Evolutionary conservation across 2,888 invertebrate species (phyloP).

Genomic region (Tanypteryx hageni): DNA sequence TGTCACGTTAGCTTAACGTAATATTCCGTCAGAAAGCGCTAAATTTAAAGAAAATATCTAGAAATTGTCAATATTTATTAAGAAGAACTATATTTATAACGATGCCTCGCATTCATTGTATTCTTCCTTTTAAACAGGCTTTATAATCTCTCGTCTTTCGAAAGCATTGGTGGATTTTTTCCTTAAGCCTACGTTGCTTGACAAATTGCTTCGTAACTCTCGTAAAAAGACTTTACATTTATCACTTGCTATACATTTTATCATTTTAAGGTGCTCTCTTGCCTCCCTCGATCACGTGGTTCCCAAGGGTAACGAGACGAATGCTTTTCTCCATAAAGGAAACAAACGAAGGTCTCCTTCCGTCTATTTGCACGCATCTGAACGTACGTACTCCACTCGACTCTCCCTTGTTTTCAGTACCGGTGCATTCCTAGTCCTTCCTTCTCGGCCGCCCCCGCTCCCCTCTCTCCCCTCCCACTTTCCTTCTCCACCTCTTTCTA

Average conservation of each 20-base stretch:
- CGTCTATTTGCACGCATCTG: neutral
- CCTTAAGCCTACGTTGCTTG: no score
- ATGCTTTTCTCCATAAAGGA: slow-evolving; percentile 5
- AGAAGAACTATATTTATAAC: no score
- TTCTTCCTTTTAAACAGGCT: no score
- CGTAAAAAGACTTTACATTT: neutral
- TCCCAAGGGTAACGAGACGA: neutral
- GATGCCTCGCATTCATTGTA: no score
- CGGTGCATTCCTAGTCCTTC: neutral
- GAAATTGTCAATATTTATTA: no score
- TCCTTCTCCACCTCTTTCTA: neutral
- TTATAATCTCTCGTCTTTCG: no score
- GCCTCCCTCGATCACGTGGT: neutral
- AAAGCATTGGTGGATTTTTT: no score
- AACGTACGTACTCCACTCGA: neutral
- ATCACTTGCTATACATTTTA: neutral
- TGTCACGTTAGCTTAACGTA: no score
- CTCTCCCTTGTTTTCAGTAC: neutral
- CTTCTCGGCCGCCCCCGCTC: neutral
- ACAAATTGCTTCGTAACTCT: no score
- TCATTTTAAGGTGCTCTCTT: neutral
- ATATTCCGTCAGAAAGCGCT: no score
- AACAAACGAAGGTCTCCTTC: neutral
- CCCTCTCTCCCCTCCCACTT: neutral
- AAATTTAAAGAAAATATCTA: no score